phyloP scores from a whole-genome alignment of 2,113 vertebrate genomes.

The Turnix velox region DNA sequence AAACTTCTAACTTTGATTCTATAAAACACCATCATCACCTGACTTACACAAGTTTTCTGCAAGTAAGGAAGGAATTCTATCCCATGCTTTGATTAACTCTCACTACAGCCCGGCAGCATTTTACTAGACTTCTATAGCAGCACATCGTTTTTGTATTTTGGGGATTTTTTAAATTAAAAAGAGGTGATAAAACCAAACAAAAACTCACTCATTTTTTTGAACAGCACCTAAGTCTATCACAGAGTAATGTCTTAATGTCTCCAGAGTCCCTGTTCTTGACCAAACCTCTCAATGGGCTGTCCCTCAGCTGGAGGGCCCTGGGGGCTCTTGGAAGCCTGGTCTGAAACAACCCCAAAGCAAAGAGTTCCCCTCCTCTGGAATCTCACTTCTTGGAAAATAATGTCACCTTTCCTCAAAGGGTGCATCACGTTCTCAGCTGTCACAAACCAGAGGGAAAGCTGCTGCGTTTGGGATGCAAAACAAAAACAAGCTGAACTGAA shows the following conservation, averaged over 20 bases:
- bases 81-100: neutral
- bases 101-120: neutral
- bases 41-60: neutral
- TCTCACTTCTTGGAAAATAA: neutral
- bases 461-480: conserved; percentile 9
- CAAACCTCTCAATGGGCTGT: neutral
- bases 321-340: neutral
- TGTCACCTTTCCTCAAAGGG: neutral
- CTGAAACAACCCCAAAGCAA: neutral
- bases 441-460: neutral
- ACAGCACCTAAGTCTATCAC: neutral
- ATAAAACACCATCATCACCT: fast-evolving
- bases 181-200: neutral
- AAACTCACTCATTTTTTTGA: neutral
- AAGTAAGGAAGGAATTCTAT: fast-evolving
- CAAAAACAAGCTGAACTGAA: neutral
- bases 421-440: neutral
- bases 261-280: neutral
- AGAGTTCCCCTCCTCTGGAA: neutral
- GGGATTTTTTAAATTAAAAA: neutral
- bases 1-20: neutral
- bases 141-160: neutral
- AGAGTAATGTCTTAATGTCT: neutral
- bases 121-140: neutral
- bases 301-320: neutral